These are phyloP conservation scores for Diaprepes abbreviatus DNA, from an alignment of 2,888 invertebrate species.

Conservation along the genomic window DNA sequence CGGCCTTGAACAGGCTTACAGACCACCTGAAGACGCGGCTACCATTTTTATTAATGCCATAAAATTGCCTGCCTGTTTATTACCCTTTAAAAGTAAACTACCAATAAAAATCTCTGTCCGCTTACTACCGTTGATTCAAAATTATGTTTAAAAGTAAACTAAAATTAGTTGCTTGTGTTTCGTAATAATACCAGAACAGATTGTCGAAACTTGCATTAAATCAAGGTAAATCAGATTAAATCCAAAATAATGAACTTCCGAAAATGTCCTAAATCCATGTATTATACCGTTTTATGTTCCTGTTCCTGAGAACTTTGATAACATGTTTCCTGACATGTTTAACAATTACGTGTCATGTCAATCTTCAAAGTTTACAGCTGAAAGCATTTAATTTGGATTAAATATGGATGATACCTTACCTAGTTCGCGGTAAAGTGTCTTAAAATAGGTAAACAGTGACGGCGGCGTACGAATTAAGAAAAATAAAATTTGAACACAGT, in stretches of 20 bases:
- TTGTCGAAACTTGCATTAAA: background rate
- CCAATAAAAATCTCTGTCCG: background rate
- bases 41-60: conserved; percentile 12
- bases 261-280: background rate
- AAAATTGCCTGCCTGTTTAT: background rate
- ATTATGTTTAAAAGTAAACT: conserved; percentile 10
- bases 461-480: no score
- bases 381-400: conserved; percentile 1
- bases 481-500: no score
- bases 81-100: background rate
- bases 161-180: conserved; percentile 5
- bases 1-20: background rate
- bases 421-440: background rate
- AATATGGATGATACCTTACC: background rate
- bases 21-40: background rate
- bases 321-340: conserved; percentile 28
- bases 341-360: conserved; percentile 23
- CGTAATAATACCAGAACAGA: no score
- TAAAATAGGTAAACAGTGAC: no score
- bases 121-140: conserved; percentile 6
- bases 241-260: conserved; percentile 20
- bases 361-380: conserved; percentile 1
- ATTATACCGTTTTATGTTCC: background rate
- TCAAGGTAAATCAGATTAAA: background rate
- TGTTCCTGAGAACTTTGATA: conserved; percentile 15